Evolutionary conservation across 1,140 invertebrate species (phyloP).

Genomic region (Diabrotica undecimpunctata): DNA sequence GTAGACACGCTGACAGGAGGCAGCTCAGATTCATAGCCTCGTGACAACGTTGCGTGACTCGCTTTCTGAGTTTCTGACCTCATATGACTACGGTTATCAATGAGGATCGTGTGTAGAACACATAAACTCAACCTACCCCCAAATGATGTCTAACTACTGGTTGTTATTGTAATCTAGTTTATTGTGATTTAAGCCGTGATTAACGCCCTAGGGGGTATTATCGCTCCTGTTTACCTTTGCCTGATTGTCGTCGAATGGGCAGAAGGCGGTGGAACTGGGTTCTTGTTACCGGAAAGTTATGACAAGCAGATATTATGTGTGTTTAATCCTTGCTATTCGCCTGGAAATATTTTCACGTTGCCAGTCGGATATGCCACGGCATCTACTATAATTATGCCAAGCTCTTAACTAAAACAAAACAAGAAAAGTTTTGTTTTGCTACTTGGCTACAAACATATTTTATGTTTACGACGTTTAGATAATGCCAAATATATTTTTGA

Average conservation of each 20-base stretch:
- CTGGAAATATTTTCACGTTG: too few species aligned
- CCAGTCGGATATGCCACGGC: too few species aligned
- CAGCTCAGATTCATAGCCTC: conserved; percentile 23
- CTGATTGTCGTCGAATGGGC: conserved; percentile 6
- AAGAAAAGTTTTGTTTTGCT: too few species aligned
- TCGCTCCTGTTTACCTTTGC: conserved; percentile 17
- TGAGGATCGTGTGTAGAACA: conserved; percentile 28
- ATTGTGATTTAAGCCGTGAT: conserved; percentile 28
- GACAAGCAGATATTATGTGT: too few species aligned
- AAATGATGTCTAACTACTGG: conserved; percentile 29
- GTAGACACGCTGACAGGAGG: conserved; percentile 22
- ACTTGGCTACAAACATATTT: too few species aligned
- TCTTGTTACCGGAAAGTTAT: background rate
- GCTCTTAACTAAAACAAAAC: too few species aligned
- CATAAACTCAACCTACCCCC: conserved; percentile 28
- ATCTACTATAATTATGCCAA: too few species aligned
- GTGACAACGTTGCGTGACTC: conserved; percentile 28
- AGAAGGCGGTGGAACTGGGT: background rate
- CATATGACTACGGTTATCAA: conserved; percentile 28
- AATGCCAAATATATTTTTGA: too few species aligned
- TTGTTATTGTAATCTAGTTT: conserved; percentile 30
- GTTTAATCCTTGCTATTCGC: too few species aligned
- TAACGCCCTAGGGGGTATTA: conserved; percentile 20
- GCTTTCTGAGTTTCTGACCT: conserved; percentile 21
- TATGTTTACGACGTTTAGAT: too few species aligned